phyloP scores from a whole-genome alignment of 2,797 vertebrate species.

The Periparus ater region DNA sequence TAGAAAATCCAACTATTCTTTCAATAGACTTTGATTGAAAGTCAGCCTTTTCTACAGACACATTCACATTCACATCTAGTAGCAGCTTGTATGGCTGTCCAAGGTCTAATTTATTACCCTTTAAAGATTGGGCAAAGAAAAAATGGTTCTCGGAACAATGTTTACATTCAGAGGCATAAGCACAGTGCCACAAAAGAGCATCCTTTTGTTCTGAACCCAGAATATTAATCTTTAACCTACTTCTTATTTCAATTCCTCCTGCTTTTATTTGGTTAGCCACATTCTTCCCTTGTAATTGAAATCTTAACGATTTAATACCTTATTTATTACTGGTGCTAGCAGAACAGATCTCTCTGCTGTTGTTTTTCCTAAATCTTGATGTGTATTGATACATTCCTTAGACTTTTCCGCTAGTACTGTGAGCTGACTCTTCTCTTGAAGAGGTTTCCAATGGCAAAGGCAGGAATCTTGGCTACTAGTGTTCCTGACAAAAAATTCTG shows the following conservation, averaged over 20 bases:
- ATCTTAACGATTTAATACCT: slow-evolving; percentile 73
- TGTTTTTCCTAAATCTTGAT: slow-evolving; percentile 53
- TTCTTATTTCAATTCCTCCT: slow-evolving; percentile 71
- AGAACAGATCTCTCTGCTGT: slow-evolving; percentile 23
- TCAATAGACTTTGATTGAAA: slow-evolving; percentile 95
- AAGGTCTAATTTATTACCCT: slow-evolving; percentile 88
- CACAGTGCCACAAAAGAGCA: slow-evolving; percentile 79
- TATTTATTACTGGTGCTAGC: slow-evolving; percentile 37
- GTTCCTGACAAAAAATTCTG: slow-evolving; percentile 1
- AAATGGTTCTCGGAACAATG: slow-evolving; percentile 86
- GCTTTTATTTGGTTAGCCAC: slow-evolving; percentile 50
- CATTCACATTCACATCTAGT: slow-evolving; percentile 91
- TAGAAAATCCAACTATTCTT: slow-evolving; percentile 90
- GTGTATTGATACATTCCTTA: slow-evolving; percentile 31
- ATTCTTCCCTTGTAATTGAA: slow-evolving; percentile 74
- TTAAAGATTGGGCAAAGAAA: slow-evolving; percentile 89
- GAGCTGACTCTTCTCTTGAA: not conserved
- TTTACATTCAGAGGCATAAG: slow-evolving; percentile 86
- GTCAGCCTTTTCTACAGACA: slow-evolving; percentile 88
- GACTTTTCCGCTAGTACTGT: not conserved
- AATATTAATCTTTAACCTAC: slow-evolving; percentile 83
- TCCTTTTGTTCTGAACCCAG: slow-evolving; percentile 80
- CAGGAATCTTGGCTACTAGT: not conserved
- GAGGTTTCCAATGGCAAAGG: not conserved
- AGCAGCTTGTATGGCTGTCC: slow-evolving; percentile 93